phyloP scores from a whole-genome alignment of 2,888 invertebrate species.

The Bimastos eiseni region DNA sequence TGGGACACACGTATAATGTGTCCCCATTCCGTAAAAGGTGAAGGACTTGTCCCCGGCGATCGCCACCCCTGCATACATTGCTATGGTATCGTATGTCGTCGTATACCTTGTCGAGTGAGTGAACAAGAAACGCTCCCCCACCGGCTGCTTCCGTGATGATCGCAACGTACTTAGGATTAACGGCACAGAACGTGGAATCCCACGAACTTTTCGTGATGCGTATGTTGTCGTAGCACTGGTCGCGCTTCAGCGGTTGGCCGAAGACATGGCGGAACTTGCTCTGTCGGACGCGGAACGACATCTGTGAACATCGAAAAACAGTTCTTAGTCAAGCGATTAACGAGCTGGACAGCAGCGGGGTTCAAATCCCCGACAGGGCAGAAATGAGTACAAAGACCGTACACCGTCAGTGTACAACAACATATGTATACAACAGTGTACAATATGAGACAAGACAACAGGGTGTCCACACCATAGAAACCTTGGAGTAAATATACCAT shows the following conservation, averaged over 20 bases:
- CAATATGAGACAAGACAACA: no score
- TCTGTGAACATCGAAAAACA: not conserved
- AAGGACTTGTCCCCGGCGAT: no score
- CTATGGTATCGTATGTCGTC: no score
- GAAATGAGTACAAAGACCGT: no score
- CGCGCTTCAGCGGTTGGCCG: slow-evolving; percentile 84
- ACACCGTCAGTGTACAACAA: no score
- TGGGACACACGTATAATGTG: no score
- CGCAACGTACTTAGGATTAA: slow-evolving; percentile 92
- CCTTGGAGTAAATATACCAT: no score
- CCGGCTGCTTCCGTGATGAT: slow-evolving; percentile 87
- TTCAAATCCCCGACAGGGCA: no score
- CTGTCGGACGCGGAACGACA: slow-evolving; percentile 71
- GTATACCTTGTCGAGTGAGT: slow-evolving; percentile 85
- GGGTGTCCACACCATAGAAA: no score
- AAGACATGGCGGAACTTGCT: slow-evolving; percentile 96
- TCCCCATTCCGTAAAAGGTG: no score
- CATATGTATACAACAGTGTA: no score
- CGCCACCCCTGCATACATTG: not conserved
- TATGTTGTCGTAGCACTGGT: slow-evolving; percentile 89
- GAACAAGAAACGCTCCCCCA: slow-evolving; percentile 88
- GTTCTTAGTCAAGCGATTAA: not conserved
- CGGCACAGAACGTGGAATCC: slow-evolving; percentile 91
- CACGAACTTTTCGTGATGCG: slow-evolving; percentile 90
- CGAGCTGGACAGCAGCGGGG: no score